A percentile compares a stretch with the other conserved stretches of the same genome.
These are phyloP conservation scores for Antedon mediterranea DNA, from an alignment of 53 echinoderm and acorn worm genomes.

Conservation along the genomic window DNA sequence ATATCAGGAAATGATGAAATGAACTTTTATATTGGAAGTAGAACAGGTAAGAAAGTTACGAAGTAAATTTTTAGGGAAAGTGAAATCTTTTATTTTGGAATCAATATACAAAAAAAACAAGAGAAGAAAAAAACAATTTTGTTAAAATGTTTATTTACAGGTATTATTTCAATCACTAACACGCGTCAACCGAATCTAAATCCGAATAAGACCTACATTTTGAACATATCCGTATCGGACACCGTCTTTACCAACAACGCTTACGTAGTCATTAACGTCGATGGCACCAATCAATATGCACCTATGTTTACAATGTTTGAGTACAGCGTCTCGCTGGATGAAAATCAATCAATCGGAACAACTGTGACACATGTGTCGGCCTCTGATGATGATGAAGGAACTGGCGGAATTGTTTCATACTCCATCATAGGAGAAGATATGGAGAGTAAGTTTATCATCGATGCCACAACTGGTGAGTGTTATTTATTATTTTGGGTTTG, in stretches of 20 bases:
- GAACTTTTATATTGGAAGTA: constrained; percentile 66
- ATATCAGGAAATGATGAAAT: constrained; percentile 90
- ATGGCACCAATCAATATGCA: constrained; percentile 51
- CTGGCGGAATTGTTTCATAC: constrained; percentile 52
- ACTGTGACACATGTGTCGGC: constrained; percentile 63
- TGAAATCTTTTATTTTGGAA: too few relatives aligned
- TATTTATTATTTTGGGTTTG: too few relatives aligned
- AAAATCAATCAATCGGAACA: constrained; percentile 71
- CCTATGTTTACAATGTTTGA: constrained; percentile 59
- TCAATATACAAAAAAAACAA: too few relatives aligned
- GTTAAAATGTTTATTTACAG: constrained; percentile 22
- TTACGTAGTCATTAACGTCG: constrained; percentile 35
- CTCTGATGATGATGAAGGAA: constrained; percentile 50
- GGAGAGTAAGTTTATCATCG: constrained; percentile 58
- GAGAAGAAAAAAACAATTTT: too few relatives aligned
- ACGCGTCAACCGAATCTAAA: constrained; percentile 46
- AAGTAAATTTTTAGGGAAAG: too few relatives aligned
- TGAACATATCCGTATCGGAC: constrained; percentile 80
- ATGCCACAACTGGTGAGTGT: constrained; percentile 54
- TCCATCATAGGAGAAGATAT: constrained; percentile 70
- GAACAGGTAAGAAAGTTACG: constrained; percentile 38
- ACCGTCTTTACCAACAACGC: constrained; percentile 90
- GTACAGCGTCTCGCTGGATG: constrained; percentile 61
- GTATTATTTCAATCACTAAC: constrained; percentile 61
- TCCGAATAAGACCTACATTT: constrained; percentile 32